Evolutionary conservation across 2,888 invertebrate genomes (phyloP), one percentile per base, ranked within the genome.

Genomic region (Heliconius sara): DNA sequence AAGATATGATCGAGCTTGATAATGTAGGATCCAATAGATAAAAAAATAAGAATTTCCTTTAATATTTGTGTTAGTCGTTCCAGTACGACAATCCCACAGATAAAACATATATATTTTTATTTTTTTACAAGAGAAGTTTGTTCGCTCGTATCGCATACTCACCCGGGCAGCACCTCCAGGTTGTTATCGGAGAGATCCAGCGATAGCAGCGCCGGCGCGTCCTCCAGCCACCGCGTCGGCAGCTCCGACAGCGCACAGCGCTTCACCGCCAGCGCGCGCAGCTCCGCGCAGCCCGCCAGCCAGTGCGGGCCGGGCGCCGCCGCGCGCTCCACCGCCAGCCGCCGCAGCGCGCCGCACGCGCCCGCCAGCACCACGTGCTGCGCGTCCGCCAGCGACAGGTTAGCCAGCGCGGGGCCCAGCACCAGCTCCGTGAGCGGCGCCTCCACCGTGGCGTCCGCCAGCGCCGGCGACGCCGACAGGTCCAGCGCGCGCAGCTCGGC

Each of bases 151-250:
- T 65, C 2, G 65, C 16, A 16, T 9, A 34, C 82, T 79, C 76
- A 83, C 83, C 74, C 70, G 25, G 85, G 79, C 27, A 86, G 77
- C 6, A 43, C 43, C 22, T 73, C 57, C 19, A 84, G 82, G n/a
- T 10, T 25, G 79, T 84, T 84, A 63, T 57, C 6, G 22, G 83
- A 80, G 3, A 85, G 78, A 39, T 83, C 80, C 22, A 85, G 84
- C 13, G 52, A 47, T 52, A 39, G 75, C 47, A 85, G 82, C 6
- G 27, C 27, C 13, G 70, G 67, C 39, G 84, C 82, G 60, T 80
- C 75, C 10, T 75, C 79, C 25, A 85, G 79, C 84, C 84, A 81
- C 39, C 30, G 78, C 60, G 77, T 52, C 27, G 83, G 79, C 66
- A 84, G 78, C 12, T n/a, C 57, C 25, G 77, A 66, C 65, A 83